A percentile compares a stretch with the other conserved stretches of the same genome.
These are phyloP conservation scores for Steinernema scapterisci DNA, from an alignment of 2,888 invertebrate genomes.

Conservation along the genomic window DNA sequence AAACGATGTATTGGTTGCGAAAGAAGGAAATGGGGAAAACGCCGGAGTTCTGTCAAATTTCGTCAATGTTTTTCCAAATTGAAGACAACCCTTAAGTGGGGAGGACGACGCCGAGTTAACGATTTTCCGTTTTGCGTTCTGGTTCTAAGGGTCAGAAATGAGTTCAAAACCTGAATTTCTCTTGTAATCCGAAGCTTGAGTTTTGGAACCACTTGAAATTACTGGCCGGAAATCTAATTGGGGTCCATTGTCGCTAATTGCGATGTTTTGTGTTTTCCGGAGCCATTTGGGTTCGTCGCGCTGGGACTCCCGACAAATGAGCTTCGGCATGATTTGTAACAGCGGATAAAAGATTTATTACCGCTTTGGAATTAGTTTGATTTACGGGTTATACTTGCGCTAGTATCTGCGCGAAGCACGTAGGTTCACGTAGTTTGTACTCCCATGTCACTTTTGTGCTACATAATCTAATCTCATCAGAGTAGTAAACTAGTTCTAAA, in stretches of 20 bases:
- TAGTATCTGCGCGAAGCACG: neutral
- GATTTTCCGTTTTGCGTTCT: no score
- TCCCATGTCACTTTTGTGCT: no score
- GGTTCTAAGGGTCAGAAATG: no score
- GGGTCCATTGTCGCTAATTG: conserved; percentile 25
- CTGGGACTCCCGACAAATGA: neutral
- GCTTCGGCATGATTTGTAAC: neutral
- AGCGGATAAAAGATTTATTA: neutral
- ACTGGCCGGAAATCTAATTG: conserved; percentile 23
- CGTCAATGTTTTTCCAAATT: conserved; percentile 9
- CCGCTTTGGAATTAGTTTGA: neutral
- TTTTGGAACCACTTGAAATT: neutral
- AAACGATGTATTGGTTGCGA: neutral
- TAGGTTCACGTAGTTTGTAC: no score
- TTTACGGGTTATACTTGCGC: neutral
- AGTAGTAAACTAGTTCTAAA: no score
- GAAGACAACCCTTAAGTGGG: neutral
- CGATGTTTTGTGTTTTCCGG: neutral
- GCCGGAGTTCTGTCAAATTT: conserved; percentile 1
- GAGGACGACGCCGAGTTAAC: no score
- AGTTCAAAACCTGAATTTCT: no score
- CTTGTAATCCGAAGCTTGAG: no score
- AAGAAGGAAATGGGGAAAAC: neutral
- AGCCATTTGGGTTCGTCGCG: neutral
- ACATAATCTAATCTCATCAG: no score